Conservation (phyloP, 2,888 invertebrate species). For the Mythimna vitellina region DNA sequence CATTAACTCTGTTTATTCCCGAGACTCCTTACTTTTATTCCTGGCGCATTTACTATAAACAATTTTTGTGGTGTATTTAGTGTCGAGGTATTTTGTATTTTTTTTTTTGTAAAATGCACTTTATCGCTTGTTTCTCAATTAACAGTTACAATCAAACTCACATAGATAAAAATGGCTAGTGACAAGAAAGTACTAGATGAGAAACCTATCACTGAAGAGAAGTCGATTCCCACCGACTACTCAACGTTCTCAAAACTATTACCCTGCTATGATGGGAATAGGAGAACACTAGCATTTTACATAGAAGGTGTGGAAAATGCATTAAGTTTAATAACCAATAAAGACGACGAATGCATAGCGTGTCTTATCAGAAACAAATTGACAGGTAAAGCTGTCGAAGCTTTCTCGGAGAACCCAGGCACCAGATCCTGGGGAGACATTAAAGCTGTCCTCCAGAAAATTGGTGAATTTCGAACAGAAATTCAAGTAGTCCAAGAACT, state of each 20-base stretch:
- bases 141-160: too few species aligned
- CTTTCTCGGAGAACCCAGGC: slow-evolving; percentile 6
- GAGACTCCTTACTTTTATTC: not conserved
- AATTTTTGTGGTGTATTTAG: not conserved
- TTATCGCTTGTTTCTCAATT: not conserved
- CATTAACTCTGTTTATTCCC: slow-evolving; percentile 13
- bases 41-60: too few species aligned
- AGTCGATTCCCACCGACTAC: slow-evolving; percentile 14
- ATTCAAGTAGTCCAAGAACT: slow-evolving; percentile 55
- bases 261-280: slow-evolving; percentile 65
- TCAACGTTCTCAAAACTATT: slow-evolving; percentile 44
- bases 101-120: too few species aligned
- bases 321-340: slow-evolving; percentile 43
- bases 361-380: slow-evolving; percentile 64
- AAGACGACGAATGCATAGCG: slow-evolving; percentile 36
- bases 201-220: slow-evolving; percentile 1
- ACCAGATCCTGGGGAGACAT: slow-evolving; percentile 37
- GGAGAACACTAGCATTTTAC: slow-evolving; percentile 9
- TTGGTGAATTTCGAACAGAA: slow-evolving; percentile 55
- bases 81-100: slow-evolving; percentile 1
- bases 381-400: slow-evolving; percentile 42
- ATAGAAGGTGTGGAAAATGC: slow-evolving; percentile 60
- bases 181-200: slow-evolving; percentile 25
- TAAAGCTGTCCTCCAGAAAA: slow-evolving; percentile 39
- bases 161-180: slow-evolving; percentile 24